Evolutionary conservation across 2,113 vertebrate genomes (phyloP).

Genomic region (Zapus hudsonius): DNA sequence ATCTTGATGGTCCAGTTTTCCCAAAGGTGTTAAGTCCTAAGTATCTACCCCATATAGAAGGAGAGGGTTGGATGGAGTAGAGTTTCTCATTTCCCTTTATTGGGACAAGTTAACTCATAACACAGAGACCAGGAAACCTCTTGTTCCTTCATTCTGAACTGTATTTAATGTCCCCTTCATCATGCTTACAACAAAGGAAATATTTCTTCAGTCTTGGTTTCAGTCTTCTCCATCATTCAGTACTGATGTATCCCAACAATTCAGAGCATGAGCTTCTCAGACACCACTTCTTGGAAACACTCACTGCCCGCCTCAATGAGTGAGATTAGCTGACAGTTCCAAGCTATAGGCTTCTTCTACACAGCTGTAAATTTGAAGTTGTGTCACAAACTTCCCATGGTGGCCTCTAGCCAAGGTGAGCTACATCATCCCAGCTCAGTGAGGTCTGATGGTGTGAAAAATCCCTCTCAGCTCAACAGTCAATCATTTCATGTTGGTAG

Average conservation of each 20-base stretch:
- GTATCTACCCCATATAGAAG: neutral
- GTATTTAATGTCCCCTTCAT: neutral
- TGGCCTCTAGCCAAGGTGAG: neutral
- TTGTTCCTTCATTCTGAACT: neutral
- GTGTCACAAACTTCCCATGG: neutral
- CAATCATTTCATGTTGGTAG: neutral
- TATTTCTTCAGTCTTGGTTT: neutral
- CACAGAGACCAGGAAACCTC: neutral
- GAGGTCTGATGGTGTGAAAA: neutral
- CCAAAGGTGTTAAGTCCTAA: neutral
- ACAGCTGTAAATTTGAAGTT: neutral
- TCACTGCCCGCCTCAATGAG: neutral
- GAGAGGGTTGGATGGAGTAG: neutral
- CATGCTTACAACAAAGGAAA: neutral
- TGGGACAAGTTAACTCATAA: constrained; percentile 29
- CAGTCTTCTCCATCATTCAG: neutral
- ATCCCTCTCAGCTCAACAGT: neutral
- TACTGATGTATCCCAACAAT: neutral
- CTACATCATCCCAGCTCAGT: neutral
- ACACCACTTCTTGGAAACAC: neutral
- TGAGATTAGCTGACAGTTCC: neutral
- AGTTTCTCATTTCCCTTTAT: neutral
- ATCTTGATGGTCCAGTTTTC: too few species aligned
- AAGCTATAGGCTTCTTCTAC: neutral
- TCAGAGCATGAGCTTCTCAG: too few species aligned